These are phyloP conservation scores for Orgyia antiqua DNA, from an alignment of 2,888 invertebrate species.

Conservation along the genomic window DNA sequence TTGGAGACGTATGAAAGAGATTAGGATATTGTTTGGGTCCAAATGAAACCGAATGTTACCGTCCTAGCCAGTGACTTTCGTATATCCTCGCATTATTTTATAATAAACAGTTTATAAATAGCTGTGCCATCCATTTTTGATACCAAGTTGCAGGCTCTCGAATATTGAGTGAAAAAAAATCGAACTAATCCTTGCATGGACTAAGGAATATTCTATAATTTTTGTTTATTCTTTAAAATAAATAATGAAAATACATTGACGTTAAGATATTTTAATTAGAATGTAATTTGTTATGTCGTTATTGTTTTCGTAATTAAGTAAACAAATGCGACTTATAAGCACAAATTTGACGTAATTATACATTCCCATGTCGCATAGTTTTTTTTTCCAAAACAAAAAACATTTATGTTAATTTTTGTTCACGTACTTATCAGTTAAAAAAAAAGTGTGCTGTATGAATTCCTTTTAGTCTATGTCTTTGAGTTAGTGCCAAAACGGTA, in stretches of 20 bases:
- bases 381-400: no score
- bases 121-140: constrained; percentile 33
- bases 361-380: no score
- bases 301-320: no score
- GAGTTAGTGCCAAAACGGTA: constrained; percentile 53
- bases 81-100: constrained; percentile 23
- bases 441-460: no score
- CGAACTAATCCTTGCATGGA: constrained; percentile 31
- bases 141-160: constrained; percentile 27
- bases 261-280: no score
- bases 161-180: constrained; percentile 27
- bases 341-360: no score
- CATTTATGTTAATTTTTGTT: no score
- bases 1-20: constrained; percentile 48
- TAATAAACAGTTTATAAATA: constrained; percentile 12
- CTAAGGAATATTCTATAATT: constrained; percentile 17
- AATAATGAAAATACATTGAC: no score
- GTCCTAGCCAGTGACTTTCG: constrained; percentile 59
- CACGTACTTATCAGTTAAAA: no score
- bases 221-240: no score
- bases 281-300: no score
- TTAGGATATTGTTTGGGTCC: constrained; percentile 39
- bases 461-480: constrained; percentile 37
- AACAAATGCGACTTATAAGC: no score
- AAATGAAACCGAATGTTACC: constrained; percentile 49